phyloP scores from a whole-genome alignment of 2,888 invertebrate species.

The Desoria tigrina region DNA sequence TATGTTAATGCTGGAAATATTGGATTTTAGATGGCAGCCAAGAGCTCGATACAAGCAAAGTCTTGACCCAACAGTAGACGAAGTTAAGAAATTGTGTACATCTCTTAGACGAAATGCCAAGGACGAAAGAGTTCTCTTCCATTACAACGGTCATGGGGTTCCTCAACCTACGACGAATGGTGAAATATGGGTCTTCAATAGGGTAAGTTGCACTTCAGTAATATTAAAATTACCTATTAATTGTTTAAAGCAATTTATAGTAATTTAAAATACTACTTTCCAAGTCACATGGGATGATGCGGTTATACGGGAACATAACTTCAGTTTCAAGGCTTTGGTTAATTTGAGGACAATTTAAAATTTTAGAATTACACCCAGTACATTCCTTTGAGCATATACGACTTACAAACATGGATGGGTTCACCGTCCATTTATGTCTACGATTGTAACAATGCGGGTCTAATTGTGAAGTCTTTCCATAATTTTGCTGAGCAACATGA shows the following conservation, averaged over 20 bases:
- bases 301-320: too few relatives aligned
- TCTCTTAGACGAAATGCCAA: slow-evolving; percentile 94
- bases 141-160: slow-evolving; percentile 99
- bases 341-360: neutral
- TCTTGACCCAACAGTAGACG: slow-evolving; percentile 95
- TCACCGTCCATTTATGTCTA: slow-evolving; percentile 98
- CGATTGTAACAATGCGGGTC: slow-evolving; percentile 97
- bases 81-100: slow-evolving; percentile 94
- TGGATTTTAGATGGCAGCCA: slow-evolving; percentile 78
- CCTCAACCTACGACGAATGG: slow-evolving; percentile 97
- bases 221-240: neutral
- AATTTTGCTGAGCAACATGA: slow-evolving; percentile 89
- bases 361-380: slow-evolving; percentile 94
- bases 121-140: slow-evolving; percentile 96
- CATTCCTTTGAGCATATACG: slow-evolving; percentile 97
- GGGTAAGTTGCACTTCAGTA: slow-evolving; percentile 61
- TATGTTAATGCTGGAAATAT: too few relatives aligned
- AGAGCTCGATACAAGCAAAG: slow-evolving; percentile 95
- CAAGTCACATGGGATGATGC: too few relatives aligned
- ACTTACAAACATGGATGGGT: slow-evolving; percentile 99
- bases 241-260: too few relatives aligned
- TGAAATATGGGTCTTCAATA: slow-evolving; percentile 99
- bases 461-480: slow-evolving; percentile 87
- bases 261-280: too few relatives aligned
- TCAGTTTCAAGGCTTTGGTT: too few relatives aligned